These are phyloP conservation scores for Gisinianus flammeolus DNA, from an alignment of 2,888 invertebrate species.

Conservation along the genomic window DNA sequence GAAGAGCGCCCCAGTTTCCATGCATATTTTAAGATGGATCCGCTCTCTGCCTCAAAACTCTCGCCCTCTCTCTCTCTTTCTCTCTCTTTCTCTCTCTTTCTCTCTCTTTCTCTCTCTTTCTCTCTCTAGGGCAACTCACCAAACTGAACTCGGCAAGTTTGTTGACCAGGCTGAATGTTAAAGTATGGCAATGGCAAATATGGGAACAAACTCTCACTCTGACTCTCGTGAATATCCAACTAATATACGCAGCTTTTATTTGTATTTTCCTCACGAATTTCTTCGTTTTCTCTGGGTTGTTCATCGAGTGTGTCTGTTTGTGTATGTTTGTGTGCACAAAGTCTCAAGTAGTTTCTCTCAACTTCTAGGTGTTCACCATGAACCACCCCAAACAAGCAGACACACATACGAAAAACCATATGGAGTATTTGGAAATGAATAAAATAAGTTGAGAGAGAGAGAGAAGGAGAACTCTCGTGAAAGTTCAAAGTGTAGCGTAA, in stretches of 20 bases:
- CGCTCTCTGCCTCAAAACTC: too few relatives aligned
- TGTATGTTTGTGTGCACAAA: too few relatives aligned
- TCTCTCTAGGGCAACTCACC: too few relatives aligned
- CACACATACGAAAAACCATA: background rate
- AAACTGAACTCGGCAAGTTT: too few relatives aligned
- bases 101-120: too few relatives aligned
- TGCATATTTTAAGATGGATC: background rate
- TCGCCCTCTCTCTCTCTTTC: too few relatives aligned
- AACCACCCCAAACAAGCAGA: background rate
- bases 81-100: too few relatives aligned
- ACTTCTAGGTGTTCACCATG: background rate
- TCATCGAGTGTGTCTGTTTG: too few relatives aligned
- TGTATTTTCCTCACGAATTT: slow-evolving; percentile 13
- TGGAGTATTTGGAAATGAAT: slow-evolving; percentile 16
- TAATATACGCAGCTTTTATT: background rate
- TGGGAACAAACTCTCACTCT: background rate
- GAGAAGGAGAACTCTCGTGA: too few relatives aligned
- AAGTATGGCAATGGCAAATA: too few relatives aligned
- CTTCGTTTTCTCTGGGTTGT: background rate
- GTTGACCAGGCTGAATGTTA: too few relatives aligned
- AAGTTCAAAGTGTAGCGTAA: slow-evolving; percentile 8
- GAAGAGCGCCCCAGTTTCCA: background rate
- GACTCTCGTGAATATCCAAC: background rate
- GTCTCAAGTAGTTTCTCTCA: too few relatives aligned
- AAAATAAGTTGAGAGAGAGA: slow-evolving; percentile 16